phyloP scores from a whole-genome alignment of 2,797 vertebrate species.

The Vultur gryphus region DNA sequence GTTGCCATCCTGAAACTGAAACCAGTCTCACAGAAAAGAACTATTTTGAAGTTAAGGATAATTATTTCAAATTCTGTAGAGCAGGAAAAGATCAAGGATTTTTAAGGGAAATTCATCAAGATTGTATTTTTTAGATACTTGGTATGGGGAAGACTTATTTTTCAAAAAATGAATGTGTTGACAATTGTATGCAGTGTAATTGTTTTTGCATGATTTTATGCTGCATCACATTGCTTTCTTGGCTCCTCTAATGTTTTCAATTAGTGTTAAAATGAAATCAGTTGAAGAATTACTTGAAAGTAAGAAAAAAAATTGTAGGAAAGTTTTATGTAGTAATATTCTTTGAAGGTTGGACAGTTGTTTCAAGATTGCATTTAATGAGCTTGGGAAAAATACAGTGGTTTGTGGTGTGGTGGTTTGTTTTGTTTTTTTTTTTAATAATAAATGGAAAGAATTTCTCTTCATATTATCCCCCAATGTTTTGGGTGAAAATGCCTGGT shows the following conservation, averaged over 20 bases:
- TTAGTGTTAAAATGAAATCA: not conserved
- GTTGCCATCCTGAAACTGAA: constrained; percentile 32
- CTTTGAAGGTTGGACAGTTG: not conserved
- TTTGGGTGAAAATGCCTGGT: not conserved
- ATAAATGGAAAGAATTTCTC: not conserved
- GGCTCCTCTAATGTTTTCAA: not conserved
- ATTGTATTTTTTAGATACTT: not conserved
- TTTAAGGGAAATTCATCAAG: not conserved
- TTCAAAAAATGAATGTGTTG: not conserved
- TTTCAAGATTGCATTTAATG: not conserved
- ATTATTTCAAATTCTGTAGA: not conserved
- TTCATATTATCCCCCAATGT: rapidly evolving
- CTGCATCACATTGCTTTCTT: not conserved
- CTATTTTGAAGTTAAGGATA: not conserved
- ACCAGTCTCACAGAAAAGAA: not conserved
- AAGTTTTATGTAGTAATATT: not conserved
- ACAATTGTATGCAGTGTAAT: not conserved
- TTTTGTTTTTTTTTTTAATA: not conserved
- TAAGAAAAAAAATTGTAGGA: not conserved
- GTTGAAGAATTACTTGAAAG: not conserved
- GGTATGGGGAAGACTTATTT: not conserved
- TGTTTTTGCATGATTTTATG: not conserved
- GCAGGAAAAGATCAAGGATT: not conserved
- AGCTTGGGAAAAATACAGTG: not conserved
- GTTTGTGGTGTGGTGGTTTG: not conserved